phyloP scores from a whole-genome alignment of 2,113 vertebrate species.

The Elanus axillaris region DNA sequence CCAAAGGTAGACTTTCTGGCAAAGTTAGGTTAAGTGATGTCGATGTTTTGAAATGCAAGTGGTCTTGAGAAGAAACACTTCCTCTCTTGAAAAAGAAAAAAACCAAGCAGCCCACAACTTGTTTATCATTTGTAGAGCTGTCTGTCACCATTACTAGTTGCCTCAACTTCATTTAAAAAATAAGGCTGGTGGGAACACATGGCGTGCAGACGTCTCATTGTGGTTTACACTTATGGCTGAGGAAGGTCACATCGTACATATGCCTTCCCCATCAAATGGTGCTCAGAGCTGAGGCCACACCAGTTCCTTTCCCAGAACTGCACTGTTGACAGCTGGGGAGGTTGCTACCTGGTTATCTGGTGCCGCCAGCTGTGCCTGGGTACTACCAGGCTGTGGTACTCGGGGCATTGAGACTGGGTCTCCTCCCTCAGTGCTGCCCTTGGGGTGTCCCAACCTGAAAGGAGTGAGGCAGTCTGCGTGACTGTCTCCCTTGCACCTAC shows the following conservation, averaged over 20 bases:
- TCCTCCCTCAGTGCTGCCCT: not conserved
- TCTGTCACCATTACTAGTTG: not conserved
- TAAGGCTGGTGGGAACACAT: not conserved
- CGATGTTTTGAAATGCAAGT: not conserved
- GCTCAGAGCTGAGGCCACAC: not conserved
- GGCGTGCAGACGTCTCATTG: fast-evolving
- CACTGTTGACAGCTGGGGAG: not conserved
- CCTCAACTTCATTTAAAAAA: not conserved
- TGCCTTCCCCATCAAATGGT: not conserved
- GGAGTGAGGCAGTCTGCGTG: not conserved
- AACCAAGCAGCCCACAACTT: not conserved
- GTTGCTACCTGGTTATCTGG: not conserved
- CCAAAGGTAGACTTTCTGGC: not conserved
- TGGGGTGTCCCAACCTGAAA: not conserved
- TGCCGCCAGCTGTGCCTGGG: not conserved
- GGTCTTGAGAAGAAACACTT: not conserved
- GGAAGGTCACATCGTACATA: fast-evolving
- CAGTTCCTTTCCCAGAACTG: not conserved
- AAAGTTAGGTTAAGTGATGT: not conserved
- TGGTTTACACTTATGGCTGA: not conserved
- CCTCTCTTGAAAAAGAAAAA: not conserved
- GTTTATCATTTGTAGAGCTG: not conserved
- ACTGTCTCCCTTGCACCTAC: not conserved
- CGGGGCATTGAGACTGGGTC: fast-evolving
- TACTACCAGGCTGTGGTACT: not conserved